Conservation (phyloP, 1,140 invertebrate genomes). For the Tetraneura akinire region DNA sequence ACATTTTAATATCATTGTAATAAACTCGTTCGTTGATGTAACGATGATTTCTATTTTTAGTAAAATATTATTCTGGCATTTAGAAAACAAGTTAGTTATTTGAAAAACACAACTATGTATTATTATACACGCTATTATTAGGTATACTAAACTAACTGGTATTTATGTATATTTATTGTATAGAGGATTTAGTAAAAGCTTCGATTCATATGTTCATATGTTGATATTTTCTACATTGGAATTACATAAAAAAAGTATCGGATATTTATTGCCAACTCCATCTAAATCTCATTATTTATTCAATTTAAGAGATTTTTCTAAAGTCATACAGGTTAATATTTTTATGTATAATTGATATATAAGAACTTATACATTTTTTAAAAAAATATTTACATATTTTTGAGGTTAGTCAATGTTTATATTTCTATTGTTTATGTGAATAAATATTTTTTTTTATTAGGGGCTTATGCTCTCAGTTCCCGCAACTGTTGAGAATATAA, state of each 20-base stretch:
- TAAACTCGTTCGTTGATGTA: constrained; percentile 87
- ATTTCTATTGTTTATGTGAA: too few relatives aligned
- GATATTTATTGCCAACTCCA: constrained; percentile 84
- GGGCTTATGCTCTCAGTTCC: constrained; percentile 90
- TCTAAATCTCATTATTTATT: constrained; percentile 93
- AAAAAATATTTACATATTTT: too few relatives aligned
- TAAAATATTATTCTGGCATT: constrained; percentile 91
- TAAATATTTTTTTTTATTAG: constrained; percentile 59
- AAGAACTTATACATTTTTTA: too few relatives aligned
- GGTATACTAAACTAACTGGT: not conserved
- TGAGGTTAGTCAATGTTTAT: too few relatives aligned
- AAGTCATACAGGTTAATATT: constrained; percentile 77
- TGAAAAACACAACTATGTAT: not conserved
- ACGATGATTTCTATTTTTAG: constrained; percentile 85
- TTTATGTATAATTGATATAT: not conserved
- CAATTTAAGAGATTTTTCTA: constrained; percentile 90
- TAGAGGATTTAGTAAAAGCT: constrained; percentile 92
- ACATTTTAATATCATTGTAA: constrained; percentile 87
- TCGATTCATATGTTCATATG: constrained; percentile 89
- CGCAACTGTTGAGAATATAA: constrained; percentile 84
- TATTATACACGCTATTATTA: too few relatives aligned
- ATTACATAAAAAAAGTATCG: constrained; percentile 82
- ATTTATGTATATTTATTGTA: constrained; percentile 53
- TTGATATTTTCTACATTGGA: constrained; percentile 83
- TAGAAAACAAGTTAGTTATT: constrained; percentile 72